phyloP scores from a whole-genome alignment of 2,113 vertebrate genomes.

The Danionella cerebrum region DNA sequence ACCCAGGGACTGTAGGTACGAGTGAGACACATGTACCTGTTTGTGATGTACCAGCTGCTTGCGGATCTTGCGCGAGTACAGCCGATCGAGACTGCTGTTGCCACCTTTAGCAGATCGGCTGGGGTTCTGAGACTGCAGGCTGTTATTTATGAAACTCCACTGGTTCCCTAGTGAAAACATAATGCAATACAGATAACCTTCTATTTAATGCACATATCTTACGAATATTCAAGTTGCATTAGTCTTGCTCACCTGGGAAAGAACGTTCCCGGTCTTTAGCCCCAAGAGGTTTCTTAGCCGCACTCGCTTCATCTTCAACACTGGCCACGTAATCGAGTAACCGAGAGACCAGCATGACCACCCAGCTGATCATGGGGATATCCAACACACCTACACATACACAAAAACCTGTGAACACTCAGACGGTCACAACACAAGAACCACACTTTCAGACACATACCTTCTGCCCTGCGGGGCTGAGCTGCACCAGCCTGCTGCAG shows the following conservation, averaged over 20 bases:
- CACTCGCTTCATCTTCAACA: slow-evolving; percentile 89
- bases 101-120: slow-evolving; percentile 82
- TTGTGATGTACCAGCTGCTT: slow-evolving; percentile 98
- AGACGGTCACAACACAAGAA: not conserved
- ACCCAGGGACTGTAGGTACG: not conserved
- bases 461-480: slow-evolving; percentile 78
- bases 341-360: slow-evolving; percentile 95
- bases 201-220: no score
- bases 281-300: slow-evolving; percentile 85
- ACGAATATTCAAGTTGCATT: no score
- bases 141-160: slow-evolving; percentile 99
- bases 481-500: slow-evolving; percentile 78
- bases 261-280: slow-evolving; percentile 88
- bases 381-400: slow-evolving; percentile 80
- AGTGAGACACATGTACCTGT: slow-evolving; percentile 79
- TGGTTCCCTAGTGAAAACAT: slow-evolving; percentile 87
- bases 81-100: slow-evolving; percentile 88
- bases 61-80: slow-evolving; percentile 96
- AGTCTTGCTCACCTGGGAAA: slow-evolving; percentile 79
- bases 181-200: no score
- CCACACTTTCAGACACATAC: slow-evolving; percentile 53
- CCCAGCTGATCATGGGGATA: slow-evolving; percentile 99
- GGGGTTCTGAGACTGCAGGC: slow-evolving; percentile 85
- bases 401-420: not conserved
- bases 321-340: slow-evolving; percentile 93